Percentiles rank a stretch among this genome's conserved stretches.
phyloP scores from a whole-genome alignment of 2,888 invertebrate genomes.

The Epinotia brunnichana region DNA sequence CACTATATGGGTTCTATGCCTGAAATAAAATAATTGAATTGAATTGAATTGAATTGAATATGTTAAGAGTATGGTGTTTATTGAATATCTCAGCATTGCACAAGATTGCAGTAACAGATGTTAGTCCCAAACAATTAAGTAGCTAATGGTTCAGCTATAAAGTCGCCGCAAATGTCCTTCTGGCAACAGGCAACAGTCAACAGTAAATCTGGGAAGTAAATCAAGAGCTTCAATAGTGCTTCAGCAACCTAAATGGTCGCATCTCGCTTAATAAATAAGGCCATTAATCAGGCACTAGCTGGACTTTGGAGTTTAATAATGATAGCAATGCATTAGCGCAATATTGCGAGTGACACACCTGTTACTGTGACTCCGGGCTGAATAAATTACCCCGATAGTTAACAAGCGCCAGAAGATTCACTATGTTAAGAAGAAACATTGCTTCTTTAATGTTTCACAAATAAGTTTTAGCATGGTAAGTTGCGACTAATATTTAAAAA shows the following conservation, averaged over 20 bases:
- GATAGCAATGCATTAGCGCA: slow-evolving; percentile 34
- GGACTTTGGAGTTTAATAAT: slow-evolving; percentile 38
- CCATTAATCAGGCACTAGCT: slow-evolving; percentile 35
- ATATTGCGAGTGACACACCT: slow-evolving; percentile 38
- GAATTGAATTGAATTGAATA: too few species aligned
- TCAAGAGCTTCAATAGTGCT: slow-evolving; percentile 25
- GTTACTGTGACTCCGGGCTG: slow-evolving; percentile 28
- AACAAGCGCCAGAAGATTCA: slow-evolving; percentile 10
- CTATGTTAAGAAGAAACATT: slow-evolving; percentile 6
- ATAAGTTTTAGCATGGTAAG: not conserved
- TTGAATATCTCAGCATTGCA: not conserved
- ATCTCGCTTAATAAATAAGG: slow-evolving; percentile 34
- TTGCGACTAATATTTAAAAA: not conserved
- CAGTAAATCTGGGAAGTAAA: slow-evolving; percentile 4
- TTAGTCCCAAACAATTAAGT: not conserved
- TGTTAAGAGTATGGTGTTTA: too few species aligned
- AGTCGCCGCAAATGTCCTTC: not conserved
- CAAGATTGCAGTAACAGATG: not conserved
- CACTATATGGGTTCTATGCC: too few species aligned
- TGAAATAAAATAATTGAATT: too few species aligned
- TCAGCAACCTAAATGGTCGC: slow-evolving; percentile 29
- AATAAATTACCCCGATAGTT: slow-evolving; percentile 34
- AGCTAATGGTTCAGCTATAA: not conserved
- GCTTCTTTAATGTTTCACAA: not conserved
- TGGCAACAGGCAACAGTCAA: not conserved